A percentile compares a stretch with the other conserved stretches of the same genome.
These are phyloP conservation scores for Zaprionus lachaisei DNA, from an alignment of 1,140 invertebrate species.

Conservation along the genomic window DNA sequence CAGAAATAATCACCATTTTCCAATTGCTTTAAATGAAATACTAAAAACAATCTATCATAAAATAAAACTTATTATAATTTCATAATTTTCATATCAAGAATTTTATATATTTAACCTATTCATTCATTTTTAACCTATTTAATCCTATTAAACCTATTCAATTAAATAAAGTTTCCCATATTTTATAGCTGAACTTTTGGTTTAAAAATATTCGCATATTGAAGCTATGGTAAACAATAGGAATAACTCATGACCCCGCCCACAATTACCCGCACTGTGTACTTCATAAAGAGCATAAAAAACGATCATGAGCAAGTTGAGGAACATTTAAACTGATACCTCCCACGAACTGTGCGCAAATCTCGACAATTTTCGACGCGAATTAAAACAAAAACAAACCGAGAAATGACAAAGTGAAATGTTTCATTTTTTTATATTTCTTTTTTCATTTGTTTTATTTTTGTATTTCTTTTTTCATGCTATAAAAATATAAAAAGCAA, in stretches of 20 bases:
- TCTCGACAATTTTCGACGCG: slow-evolving; percentile 21
- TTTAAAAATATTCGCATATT: too few species aligned
- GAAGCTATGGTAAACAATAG: background rate
- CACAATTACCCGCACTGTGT: background rate
- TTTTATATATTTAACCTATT: too few species aligned
- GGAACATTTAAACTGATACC: slow-evolving; percentile 26
- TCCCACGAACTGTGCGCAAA: slow-evolving; percentile 26
- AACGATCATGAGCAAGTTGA: background rate
- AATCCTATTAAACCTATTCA: too few species aligned
- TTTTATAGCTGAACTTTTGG: too few species aligned
- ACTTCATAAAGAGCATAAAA: background rate
- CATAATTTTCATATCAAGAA: too few species aligned
- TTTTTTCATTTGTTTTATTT: slow-evolving; percentile 11
- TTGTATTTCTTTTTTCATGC: slow-evolving; percentile 15
- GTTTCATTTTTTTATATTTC: background rate
- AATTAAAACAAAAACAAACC: slow-evolving; percentile 27
- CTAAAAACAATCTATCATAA: too few species aligned
- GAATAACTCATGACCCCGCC: background rate
- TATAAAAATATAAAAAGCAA: slow-evolving; percentile 60
- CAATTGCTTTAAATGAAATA: too few species aligned
- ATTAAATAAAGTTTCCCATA: too few species aligned
- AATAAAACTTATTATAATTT: too few species aligned
- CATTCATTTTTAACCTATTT: too few species aligned
- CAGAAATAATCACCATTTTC: too few species aligned
- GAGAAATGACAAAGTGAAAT: slow-evolving; percentile 13